phyloP scores from a whole-genome alignment of 2,113 vertebrate genomes.

The Corydoras sp. region DNA sequence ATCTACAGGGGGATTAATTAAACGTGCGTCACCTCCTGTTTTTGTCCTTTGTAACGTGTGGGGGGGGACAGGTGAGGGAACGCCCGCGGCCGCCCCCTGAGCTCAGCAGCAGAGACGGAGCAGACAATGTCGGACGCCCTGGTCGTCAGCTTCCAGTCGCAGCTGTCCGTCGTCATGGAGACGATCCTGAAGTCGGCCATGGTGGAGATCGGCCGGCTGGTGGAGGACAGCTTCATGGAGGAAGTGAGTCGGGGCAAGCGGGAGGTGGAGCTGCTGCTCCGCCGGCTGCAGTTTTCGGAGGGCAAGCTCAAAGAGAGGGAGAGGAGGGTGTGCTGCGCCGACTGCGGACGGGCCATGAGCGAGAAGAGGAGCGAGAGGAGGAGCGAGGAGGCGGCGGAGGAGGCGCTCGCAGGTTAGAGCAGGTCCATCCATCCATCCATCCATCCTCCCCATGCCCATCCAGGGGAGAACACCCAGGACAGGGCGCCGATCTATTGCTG shows the following conservation, averaged over 20 bases:
- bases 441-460: no score
- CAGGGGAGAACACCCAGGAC: no score
- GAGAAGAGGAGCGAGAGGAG: conserved; percentile 3
- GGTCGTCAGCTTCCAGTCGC: conserved; percentile 45
- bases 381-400: conserved; percentile 9
- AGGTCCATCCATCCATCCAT: no score
- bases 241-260: conserved; percentile 43
- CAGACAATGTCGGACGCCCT: not conserved
- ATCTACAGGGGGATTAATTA: no score
- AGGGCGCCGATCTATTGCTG: no score
- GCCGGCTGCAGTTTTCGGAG: conserved; percentile 45
- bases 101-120: no score
- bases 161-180: conserved; percentile 51
- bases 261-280: conserved; percentile 40
- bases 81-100: no score
- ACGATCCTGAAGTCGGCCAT: conserved; percentile 50
- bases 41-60: no score
- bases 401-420: conserved; percentile 5
- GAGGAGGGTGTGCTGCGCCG: conserved; percentile 18
- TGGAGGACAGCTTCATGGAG: conserved; percentile 49
- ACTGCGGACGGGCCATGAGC: conserved; percentile 33
- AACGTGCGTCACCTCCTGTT: no score
- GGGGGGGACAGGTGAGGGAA: no score
- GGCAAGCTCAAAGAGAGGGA: conserved; percentile 38
- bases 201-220: conserved; percentile 49